A percentile compares a stretch with the other conserved stretches of the same genome.
phyloP scores from a whole-genome alignment of 2,888 invertebrate species.

The Apoderus coryli region DNA sequence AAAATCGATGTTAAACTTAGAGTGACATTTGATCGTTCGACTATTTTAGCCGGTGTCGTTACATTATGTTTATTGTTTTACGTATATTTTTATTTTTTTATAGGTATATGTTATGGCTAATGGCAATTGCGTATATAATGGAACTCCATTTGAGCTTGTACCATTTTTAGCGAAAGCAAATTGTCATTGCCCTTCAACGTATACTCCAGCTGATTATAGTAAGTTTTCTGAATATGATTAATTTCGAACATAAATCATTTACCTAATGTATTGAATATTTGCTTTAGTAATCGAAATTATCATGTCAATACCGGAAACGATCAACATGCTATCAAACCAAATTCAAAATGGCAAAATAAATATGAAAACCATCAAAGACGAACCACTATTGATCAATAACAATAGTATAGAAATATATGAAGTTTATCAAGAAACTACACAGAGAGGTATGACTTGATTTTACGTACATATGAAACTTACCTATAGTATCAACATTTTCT shows the following conservation, averaged over 20 bases:
- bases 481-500: slow-evolving; percentile 10
- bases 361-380: slow-evolving; percentile 15
- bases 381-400: slow-evolving; percentile 1
- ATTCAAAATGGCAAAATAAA: slow-evolving; percentile 32
- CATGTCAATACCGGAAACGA: slow-evolving; percentile 24
- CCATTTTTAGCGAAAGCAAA: slow-evolving; percentile 51
- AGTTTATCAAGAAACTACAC: slow-evolving; percentile 20
- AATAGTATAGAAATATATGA: slow-evolving; percentile 14
- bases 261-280: slow-evolving; percentile 6
- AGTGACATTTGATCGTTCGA: too few relatives aligned
- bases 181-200: slow-evolving; percentile 56
- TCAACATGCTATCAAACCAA: slow-evolving; percentile 23
- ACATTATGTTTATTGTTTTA: too few relatives aligned
- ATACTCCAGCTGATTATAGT: slow-evolving; percentile 66
- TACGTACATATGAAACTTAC: too few relatives aligned
- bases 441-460: slow-evolving; percentile 13
- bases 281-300: slow-evolving; percentile 33
- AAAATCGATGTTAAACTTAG: too few relatives aligned
- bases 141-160: slow-evolving; percentile 50
- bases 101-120: slow-evolving; percentile 38
- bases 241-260: slow-evolving; percentile 4
- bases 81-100: slow-evolving; percentile 13
- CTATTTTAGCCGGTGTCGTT: too few relatives aligned
- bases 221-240: slow-evolving; percentile 16
- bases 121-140: slow-evolving; percentile 52